Evolutionary conservation across 1,140 invertebrate species (phyloP), one percentile per base, ranked within the genome.

Genomic region (Trachymyrmex septentrionalis): DNA sequence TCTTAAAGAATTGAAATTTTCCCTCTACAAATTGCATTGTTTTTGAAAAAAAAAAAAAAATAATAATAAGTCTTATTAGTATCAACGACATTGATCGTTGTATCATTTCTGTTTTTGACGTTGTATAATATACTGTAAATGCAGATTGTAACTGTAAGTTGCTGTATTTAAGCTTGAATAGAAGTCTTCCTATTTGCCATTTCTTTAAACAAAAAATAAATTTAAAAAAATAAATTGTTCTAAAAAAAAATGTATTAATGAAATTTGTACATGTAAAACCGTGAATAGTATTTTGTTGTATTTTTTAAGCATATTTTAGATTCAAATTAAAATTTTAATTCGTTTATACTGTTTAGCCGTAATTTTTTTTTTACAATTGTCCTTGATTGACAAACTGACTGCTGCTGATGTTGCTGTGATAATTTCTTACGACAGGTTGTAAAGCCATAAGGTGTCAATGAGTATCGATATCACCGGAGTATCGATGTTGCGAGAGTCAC

Each of bases 391-490:
- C 34, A 38, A 38, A 4, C 16, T 57, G 21, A n/a, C 38, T 76
- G 55, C 19, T 24, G 19, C 24, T 77, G 76, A 66, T 87, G 84
- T 85, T 82, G 16, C 4, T 57, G 78, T 73, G 63, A 80, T 80
- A 55, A 76, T 57, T 75, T 82, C 75, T 72, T 64, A 71, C 53
- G 27, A 78, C 50, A 91, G 63, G 64, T 71, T 86, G 16, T 88
- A 91, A 91, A 89, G 90, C 85, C 87, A 86, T 84, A 44, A 19
- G 24, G 38, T 87, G 88, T 91, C 92, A 92, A 82, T 92, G 87
- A 92, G 88, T 87, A 82, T 88, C 88, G 90, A 90, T 89, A 88
- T 93, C 82, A 89, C 76, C 69, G 63, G 63, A 89, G 77, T 90
- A 81, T 87, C 88, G 88, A 86, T 88, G 87, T 85, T 82, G 76